These are phyloP conservation scores for Pediacus dermestoides DNA, from an alignment of 2,888 invertebrate species.

Conservation along the genomic window DNA sequence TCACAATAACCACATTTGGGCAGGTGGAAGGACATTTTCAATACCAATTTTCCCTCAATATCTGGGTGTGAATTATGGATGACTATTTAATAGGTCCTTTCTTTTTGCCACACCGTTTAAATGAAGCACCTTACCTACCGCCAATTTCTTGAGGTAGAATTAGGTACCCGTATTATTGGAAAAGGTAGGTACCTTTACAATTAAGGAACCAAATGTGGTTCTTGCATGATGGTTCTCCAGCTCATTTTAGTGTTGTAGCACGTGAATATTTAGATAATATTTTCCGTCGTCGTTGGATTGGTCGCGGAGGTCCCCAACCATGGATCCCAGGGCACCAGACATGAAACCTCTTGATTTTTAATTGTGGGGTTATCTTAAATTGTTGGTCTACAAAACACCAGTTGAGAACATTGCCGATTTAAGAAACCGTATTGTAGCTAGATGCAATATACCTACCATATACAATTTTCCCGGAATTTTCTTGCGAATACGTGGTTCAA, in stretches of 20 bases:
- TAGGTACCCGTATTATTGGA: constrained; percentile 21
- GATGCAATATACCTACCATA: constrained; percentile 2
- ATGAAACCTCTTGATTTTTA: constrained; percentile 1
- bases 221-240: constrained; percentile 33
- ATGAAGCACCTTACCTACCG: neutral
- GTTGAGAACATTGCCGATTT: too few species aligned
- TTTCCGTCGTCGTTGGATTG: constrained; percentile 8
- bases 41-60: too few species aligned
- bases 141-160: constrained; percentile 1
- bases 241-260: constrained; percentile 27
- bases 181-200: constrained; percentile 24
- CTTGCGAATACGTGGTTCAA: constrained; percentile 3
- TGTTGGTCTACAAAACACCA: constrained; percentile 3
- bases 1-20: too few species aligned
- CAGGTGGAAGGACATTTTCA: too few species aligned
- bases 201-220: constrained; percentile 32
- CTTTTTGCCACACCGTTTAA: constrained; percentile 6
- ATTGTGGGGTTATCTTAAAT: constrained; percentile 1
- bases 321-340: neutral
- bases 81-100: constrained; percentile 7
- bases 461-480: neutral
- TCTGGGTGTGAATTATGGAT: too few species aligned
- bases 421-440: constrained; percentile 2
- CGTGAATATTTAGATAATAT: constrained; percentile 25
- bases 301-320: constrained; percentile 1